phyloP scores from a whole-genome alignment of 2,113 vertebrate species.

The Saguinus midas region DNA sequence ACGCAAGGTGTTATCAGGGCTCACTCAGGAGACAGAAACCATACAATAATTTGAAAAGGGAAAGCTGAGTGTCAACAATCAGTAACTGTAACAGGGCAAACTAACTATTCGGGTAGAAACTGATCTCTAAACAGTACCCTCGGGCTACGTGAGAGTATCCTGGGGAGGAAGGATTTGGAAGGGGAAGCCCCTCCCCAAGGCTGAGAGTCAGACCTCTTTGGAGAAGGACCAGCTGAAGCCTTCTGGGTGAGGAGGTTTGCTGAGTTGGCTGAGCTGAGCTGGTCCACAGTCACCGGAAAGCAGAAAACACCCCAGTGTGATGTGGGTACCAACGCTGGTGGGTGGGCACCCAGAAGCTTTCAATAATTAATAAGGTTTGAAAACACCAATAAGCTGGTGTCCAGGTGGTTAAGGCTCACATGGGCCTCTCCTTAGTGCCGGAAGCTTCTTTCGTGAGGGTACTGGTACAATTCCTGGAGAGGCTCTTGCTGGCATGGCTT shows the following conservation, averaged over 20 bases:
- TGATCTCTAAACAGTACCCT: neutral
- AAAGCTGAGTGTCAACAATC: neutral
- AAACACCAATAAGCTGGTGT: neutral
- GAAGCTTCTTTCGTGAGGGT: neutral
- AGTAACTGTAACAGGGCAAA: too few species aligned
- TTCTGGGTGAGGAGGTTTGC: neutral
- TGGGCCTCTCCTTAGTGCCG: neutral
- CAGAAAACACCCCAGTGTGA: neutral
- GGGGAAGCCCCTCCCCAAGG: neutral
- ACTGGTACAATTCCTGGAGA: neutral
- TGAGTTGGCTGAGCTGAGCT: neutral
- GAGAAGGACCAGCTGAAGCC: neutral
- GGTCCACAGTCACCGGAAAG: too few species aligned
- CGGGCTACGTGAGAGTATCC: neutral
- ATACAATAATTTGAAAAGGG: neutral
- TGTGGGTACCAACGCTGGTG: neutral
- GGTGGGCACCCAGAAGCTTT: neutral
- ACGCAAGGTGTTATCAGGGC: neutral
- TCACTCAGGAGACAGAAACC: neutral
- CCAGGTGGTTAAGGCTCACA: neutral
- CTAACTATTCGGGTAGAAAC: neutral
- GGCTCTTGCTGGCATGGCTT: too few species aligned
- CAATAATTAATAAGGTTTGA: too few species aligned
- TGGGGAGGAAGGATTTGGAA: neutral
- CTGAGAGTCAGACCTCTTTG: neutral